phyloP scores from a whole-genome alignment of 1,140 invertebrate species.

The Philopotamus ludificatus region DNA sequence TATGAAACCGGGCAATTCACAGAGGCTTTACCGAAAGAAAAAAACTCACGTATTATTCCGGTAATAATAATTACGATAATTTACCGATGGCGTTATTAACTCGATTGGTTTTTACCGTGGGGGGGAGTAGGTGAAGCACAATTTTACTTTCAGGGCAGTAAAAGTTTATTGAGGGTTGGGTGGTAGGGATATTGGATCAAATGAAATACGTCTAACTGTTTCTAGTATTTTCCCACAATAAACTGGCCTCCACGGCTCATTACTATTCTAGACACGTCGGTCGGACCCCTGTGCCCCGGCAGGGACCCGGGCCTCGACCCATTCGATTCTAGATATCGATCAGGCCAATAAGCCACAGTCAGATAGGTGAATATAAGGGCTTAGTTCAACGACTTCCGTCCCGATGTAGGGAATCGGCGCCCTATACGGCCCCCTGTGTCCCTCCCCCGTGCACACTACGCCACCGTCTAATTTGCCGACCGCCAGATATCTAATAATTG shows the following conservation, averaged over 20 bases:
- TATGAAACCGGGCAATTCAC: too few relatives aligned
- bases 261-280: slow-evolving; percentile 29
- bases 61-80: slow-evolving; percentile 25
- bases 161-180: slow-evolving; percentile 13
- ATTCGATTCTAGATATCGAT: slow-evolving; percentile 32
- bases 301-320: not conserved
- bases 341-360: slow-evolving; percentile 30
- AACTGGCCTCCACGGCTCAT: slow-evolving; percentile 30
- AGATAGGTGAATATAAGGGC: slow-evolving; percentile 30
- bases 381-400: slow-evolving; percentile 30
- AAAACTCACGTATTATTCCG: too few relatives aligned
- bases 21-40: too few relatives aligned
- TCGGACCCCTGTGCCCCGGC: not conserved
- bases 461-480: too few relatives aligned
- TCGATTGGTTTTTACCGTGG: slow-evolving; percentile 1
- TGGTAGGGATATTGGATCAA: slow-evolving; percentile 32
- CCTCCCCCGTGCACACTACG: not conserved
- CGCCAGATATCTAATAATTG: slow-evolving; percentile 26
- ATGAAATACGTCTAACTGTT: slow-evolving; percentile 39
- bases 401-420: not conserved
- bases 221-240: slow-evolving; percentile 34
- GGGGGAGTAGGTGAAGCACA: not conserved
- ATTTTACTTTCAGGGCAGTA: slow-evolving; percentile 25
- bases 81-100: slow-evolving; percentile 6
- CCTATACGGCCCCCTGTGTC: slow-evolving; percentile 1